Percentiles rank a stretch among this genome's conserved stretches.
Conservation (phyloP, 2,888 invertebrate species). For the Ctenicera cuprea region DNA sequence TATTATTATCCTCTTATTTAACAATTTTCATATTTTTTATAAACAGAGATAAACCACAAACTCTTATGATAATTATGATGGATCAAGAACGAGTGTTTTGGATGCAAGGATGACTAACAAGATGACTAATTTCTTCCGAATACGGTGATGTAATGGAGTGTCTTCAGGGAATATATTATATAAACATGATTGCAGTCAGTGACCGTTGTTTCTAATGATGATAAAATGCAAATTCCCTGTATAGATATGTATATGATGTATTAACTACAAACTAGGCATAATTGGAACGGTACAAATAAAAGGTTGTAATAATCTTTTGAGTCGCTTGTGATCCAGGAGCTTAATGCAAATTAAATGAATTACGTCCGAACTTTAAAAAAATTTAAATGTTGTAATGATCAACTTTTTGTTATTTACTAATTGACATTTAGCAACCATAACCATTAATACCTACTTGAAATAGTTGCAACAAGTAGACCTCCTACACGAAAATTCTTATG, state of each 20-base stretch:
- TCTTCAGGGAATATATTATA: slow-evolving; percentile 1
- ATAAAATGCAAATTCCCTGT: slow-evolving; percentile 8
- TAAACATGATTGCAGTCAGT: slow-evolving; percentile 14
- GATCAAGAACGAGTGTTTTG: background rate
- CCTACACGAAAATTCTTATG: slow-evolving; percentile 3
- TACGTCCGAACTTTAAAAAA: too few species aligned
- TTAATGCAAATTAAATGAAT: background rate
- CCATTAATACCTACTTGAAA: too few species aligned
- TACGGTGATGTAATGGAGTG: background rate
- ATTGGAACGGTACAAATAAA: slow-evolving; percentile 11
- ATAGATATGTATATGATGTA: background rate
- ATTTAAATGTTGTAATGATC: too few species aligned
- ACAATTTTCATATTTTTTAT: too few species aligned
- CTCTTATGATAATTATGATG: too few species aligned
- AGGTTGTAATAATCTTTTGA: background rate
- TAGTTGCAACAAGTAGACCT: background rate
- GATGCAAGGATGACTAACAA: slow-evolving; percentile 4
- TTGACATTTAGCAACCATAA: too few species aligned
- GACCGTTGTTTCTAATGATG: slow-evolving; percentile 10
- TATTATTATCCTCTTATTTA: too few species aligned
- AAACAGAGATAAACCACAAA: background rate
- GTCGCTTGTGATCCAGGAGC: background rate
- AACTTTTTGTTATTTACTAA: too few species aligned
- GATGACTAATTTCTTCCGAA: background rate
- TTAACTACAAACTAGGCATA: background rate